Evolutionary conservation across 2,113 vertebrate genomes (phyloP).

Genomic region (Petrocephalus zakoni): DNA sequence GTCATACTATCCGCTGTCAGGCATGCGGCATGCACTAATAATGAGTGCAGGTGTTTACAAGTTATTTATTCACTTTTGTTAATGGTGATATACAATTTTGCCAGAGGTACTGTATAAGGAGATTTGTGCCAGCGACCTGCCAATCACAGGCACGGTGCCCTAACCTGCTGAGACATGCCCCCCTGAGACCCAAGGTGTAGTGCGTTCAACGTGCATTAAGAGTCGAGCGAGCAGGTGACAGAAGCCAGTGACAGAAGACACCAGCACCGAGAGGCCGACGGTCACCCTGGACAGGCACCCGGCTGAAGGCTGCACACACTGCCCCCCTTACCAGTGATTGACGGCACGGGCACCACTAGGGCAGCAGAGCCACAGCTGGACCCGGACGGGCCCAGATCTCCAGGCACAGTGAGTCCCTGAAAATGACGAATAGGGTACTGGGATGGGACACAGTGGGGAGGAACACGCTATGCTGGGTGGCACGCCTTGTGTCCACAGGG

Average conservation of each 20-base stretch:
- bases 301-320: background rate
- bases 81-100: background rate
- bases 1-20: background rate
- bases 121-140: background rate
- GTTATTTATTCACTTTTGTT: background rate
- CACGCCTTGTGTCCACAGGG: background rate
- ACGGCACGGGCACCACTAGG: background rate
- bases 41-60: background rate
- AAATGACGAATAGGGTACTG: background rate
- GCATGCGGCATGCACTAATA: background rate
- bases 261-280: background rate
- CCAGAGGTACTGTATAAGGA: background rate
- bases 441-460: background rate
- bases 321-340: background rate
- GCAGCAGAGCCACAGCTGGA: background rate
- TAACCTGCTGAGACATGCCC: background rate
- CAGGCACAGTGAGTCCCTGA: background rate
- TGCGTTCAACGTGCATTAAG: background rate
- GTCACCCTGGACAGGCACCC: background rate
- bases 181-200: background rate
- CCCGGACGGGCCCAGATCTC: background rate
- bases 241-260: background rate
- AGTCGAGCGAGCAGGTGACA: background rate
- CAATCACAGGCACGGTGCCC: background rate
- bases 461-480: background rate